These are phyloP conservation scores for Rotaria magnacalcarata DNA, from an alignment of 2,888 invertebrate species.

Conservation along the genomic window DNA sequence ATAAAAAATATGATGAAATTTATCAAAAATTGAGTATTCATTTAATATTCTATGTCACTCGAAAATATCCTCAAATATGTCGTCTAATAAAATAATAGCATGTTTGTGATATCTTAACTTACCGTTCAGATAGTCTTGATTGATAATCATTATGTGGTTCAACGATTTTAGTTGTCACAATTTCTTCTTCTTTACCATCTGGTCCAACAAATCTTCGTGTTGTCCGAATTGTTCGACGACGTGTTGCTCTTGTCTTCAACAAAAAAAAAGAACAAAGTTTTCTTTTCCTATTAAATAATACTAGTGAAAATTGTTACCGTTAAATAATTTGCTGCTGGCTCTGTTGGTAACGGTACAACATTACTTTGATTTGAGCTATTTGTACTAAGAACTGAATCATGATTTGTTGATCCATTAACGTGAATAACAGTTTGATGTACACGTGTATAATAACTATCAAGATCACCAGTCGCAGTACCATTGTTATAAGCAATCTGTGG, in stretches of 20 bases:
- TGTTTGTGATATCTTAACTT: not conserved
- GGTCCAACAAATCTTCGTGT: slow-evolving; percentile 24
- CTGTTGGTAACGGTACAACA: not conserved
- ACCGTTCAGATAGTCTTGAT: slow-evolving; percentile 27
- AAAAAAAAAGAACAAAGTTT: not conserved
- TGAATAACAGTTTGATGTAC: not conserved
- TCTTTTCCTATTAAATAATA: too few relatives aligned
- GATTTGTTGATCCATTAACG: not conserved
- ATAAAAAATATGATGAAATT: too few relatives aligned
- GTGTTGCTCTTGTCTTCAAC: slow-evolving; percentile 25
- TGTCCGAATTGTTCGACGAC: slow-evolving; percentile 27
- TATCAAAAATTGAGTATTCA: too few relatives aligned
- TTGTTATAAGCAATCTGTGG: not conserved
- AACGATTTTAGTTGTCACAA: slow-evolving; percentile 24
- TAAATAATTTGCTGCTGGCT: not conserved
- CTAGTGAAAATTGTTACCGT: not conserved
- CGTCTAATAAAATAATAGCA: too few relatives aligned
- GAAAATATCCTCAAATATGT: too few relatives aligned
- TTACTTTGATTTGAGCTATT: not conserved
- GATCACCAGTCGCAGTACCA: not conserved
- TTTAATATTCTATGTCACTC: too few relatives aligned
- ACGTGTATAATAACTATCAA: not conserved
- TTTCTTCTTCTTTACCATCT: slow-evolving; percentile 31
- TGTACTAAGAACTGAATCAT: not conserved
- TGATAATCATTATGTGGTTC: slow-evolving; percentile 31